Conservation (phyloP, 2,113 vertebrate genomes). For the Pardalotus punctatus region DNA sequence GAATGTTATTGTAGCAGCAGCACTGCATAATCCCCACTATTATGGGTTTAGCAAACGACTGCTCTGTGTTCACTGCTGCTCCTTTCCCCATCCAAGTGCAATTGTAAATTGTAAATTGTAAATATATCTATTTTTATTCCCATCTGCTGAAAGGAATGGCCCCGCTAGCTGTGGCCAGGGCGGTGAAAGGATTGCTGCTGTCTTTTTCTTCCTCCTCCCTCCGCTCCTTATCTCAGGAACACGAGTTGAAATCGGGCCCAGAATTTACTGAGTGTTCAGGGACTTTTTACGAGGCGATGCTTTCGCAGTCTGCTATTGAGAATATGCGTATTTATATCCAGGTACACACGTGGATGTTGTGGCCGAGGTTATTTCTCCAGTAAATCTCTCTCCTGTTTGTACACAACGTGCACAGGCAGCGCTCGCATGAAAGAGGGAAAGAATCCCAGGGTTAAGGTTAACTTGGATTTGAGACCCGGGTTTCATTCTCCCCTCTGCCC, state of each 20-base stretch:
- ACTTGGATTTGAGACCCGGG: background rate
- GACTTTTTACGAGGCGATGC: conserved; percentile 20
- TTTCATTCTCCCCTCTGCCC: conserved; percentile 2
- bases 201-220: conserved; percentile 39
- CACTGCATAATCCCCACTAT: conserved; percentile 67
- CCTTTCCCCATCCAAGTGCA: conserved; percentile 36
- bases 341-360: background rate
- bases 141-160: conserved; percentile 70
- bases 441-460: background rate
- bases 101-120: conserved; percentile 66
- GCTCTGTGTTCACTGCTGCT: conserved; percentile 54
- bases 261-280: conserved; percentile 41
- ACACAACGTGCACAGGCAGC: background rate
- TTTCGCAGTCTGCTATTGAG: background rate
- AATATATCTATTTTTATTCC: conserved; percentile 69
- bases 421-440: background rate
- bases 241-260: conserved; percentile 56
- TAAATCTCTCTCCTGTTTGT: conserved; percentile 25
- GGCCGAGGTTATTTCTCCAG: background rate
- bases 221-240: conserved; percentile 55
- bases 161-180: conserved; percentile 32
- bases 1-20: conserved; percentile 77
- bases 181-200: conserved; percentile 55
- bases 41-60: conserved; percentile 63
- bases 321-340: background rate